Evolutionary conservation across 2,113 vertebrate species (phyloP).

Genomic region (Aphyosemion australe): DNA sequence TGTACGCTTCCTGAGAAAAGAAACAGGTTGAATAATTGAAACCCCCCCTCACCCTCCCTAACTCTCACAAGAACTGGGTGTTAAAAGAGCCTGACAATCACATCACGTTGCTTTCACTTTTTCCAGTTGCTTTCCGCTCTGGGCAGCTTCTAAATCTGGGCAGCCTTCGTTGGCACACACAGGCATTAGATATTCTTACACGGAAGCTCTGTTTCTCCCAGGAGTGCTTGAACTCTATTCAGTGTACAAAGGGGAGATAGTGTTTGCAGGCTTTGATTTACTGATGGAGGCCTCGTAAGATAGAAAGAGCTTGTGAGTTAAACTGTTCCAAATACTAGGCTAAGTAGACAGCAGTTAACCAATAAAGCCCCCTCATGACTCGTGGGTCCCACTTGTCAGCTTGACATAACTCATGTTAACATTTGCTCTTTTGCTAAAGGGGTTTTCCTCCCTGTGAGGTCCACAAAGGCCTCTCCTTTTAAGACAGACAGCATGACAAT

Average conservation of each 20-base stretch:
- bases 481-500: slow-evolving; percentile 10
- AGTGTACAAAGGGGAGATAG: slow-evolving; percentile 65
- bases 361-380: slow-evolving; percentile 49
- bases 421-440: slow-evolving; percentile 65
- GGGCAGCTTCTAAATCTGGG: slow-evolving; percentile 26
- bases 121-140: slow-evolving; percentile 64
- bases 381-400: slow-evolving; percentile 51
- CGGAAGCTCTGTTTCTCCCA: slow-evolving; percentile 59
- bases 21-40: slow-evolving; percentile 77
- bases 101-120: slow-evolving; percentile 68
- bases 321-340: slow-evolving; percentile 60
- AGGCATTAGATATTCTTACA: slow-evolving; percentile 72
- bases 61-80: slow-evolving; percentile 62
- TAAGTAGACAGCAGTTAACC: slow-evolving; percentile 63
- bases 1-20: slow-evolving; percentile 71
- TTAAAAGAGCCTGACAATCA: slow-evolving; percentile 66
- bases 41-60: slow-evolving; percentile 19
- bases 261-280: slow-evolving; percentile 73
- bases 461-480: slow-evolving; percentile 31
- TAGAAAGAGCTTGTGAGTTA: slow-evolving; percentile 58
- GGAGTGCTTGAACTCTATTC: slow-evolving; percentile 58
- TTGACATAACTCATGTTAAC: slow-evolving; percentile 66
- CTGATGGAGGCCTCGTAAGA: slow-evolving; percentile 58
- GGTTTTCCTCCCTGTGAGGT: slow-evolving; percentile 32
- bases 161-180: slow-evolving; percentile 42